Evolutionary conservation across 2,888 invertebrate genomes (phyloP), one percentile per base, ranked within the genome.

Genomic region (Zootermopsis nevadensis): DNA sequence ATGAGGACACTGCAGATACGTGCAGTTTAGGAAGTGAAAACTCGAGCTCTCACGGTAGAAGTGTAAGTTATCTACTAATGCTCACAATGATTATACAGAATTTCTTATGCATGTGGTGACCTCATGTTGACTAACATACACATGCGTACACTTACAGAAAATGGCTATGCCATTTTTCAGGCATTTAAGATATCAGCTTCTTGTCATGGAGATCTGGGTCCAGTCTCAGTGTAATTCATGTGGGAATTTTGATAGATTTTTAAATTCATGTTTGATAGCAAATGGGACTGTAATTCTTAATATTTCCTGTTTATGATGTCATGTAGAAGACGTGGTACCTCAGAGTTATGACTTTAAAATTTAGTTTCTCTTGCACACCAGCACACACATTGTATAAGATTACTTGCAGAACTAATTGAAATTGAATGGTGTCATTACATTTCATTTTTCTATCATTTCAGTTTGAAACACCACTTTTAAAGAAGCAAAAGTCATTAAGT

Each of bases 401-500:
- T 10, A 48, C 8, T 48, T 48, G 8, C 15, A 48, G 8, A 48
- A 48, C 48, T 15, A 48, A 12, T 48, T 48, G 48, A 48, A 48
- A 8, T 48, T 8, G 8, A 12, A 12, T 10, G 15, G 10, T 15
- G 48, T 15, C 48, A 48, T 48, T 48, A 48, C 8, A 48, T 48
- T 48, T 10, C 22, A 15, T 55, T 1, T 55, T 55, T 19, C 1
- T 60, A 8, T 27, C 12, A 27, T 60, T 60, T 8, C 60, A 60
- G 60, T 60, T 60, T 60, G 60, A 60, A 27, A 15, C 27, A 27
- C 27, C 69, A 74, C 24, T 24, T 8, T 35, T 74, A n/a, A 74
- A 74, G 38, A 74, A 74, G 33, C 35, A 74, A 6, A 74, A 74
- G 15, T 74, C 74, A 8, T 24, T 74, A 35, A 74, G 74, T 38